Percentiles rank a stretch among this genome's conserved stretches.
These are phyloP conservation scores for Eurytoma adleriae DNA, from an alignment of 2,888 invertebrate genomes.

Conservation along the genomic window DNA sequence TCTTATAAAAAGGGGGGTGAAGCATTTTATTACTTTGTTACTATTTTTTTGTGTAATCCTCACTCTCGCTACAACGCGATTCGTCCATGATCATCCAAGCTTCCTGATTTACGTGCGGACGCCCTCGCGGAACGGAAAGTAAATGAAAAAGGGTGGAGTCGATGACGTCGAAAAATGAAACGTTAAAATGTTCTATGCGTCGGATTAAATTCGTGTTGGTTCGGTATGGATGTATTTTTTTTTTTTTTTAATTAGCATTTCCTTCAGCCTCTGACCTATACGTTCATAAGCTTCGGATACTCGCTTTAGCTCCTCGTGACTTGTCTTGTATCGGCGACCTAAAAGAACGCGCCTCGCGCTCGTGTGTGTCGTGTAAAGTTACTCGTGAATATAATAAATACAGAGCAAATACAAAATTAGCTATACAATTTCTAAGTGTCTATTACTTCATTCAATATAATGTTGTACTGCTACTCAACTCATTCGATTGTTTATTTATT, in stretches of 20 bases:
- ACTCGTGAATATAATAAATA: conserved; percentile 67
- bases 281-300: background rate
- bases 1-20: conserved; percentile 48
- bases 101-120: conserved; percentile 32
- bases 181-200: too few relatives aligned
- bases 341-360: conserved; percentile 33
- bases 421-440: conserved; percentile 67
- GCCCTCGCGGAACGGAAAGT: conserved; percentile 31
- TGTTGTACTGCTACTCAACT: conserved; percentile 54
- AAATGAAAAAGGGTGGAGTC: conserved; percentile 26
- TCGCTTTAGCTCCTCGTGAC: conserved; percentile 12
- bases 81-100: conserved; percentile 36
- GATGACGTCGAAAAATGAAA: conserved; percentile 25
- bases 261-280: too few relatives aligned
- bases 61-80: conserved; percentile 53
- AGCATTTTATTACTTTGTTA: conserved; percentile 28
- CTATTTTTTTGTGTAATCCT: too few relatives aligned
- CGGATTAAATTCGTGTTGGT: too few relatives aligned
- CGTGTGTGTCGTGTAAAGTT: conserved; percentile 49
- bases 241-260: too few relatives aligned
- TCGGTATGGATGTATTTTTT: too few relatives aligned
- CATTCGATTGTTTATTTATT: conserved; percentile 51
- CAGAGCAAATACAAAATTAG: conserved; percentile 71
- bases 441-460: conserved; percentile 62
- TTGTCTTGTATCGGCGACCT: conserved; percentile 28